These are phyloP conservation scores for Psilopogon haemacephalus DNA, from an alignment of 2,113 vertebrate genomes.

Conservation along the genomic window DNA sequence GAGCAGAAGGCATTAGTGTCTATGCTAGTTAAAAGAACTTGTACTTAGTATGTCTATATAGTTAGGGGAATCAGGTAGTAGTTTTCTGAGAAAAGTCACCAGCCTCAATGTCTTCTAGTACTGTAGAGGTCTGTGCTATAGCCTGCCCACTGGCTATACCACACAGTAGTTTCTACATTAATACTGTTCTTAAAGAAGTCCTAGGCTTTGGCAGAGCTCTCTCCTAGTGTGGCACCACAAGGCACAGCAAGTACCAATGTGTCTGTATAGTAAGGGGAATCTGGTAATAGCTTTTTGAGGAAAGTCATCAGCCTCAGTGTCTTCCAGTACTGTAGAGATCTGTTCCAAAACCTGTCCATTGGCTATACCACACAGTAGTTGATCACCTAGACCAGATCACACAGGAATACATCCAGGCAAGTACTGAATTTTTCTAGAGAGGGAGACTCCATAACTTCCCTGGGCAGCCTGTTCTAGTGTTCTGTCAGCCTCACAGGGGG, in stretches of 20 bases:
- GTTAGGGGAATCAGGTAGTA: neutral
- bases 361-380: too few species aligned
- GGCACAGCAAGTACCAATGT: neutral
- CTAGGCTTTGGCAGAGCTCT: neutral
- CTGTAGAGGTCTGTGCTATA: neutral
- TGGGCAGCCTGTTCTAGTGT: too few species aligned
- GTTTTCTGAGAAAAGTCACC: neutral
- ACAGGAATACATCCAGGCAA: too few species aligned
- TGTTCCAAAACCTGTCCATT: too few species aligned
- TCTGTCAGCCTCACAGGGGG: too few species aligned
- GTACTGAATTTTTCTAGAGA: too few species aligned
- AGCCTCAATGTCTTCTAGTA: neutral
- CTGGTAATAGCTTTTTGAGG: too few species aligned
- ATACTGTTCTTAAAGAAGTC: neutral
- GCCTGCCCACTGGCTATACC: neutral
- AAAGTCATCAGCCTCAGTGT: too few species aligned
- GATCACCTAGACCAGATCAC: too few species aligned
- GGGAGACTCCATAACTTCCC: too few species aligned
- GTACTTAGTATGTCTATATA: neutral
- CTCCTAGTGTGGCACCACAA: rapidly evolving
- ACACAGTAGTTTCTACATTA: neutral
- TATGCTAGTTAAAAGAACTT: neutral
- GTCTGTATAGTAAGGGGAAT: too few species aligned
- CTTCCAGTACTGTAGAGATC: too few species aligned
- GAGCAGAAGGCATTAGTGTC: neutral